Percentiles rank a stretch among this genome's conserved stretches.
These are phyloP conservation scores for Haliclona indistincta DNA, from an alignment of 37 sponge, comb jelly and placozoan genomes.

Conservation along the genomic window DNA sequence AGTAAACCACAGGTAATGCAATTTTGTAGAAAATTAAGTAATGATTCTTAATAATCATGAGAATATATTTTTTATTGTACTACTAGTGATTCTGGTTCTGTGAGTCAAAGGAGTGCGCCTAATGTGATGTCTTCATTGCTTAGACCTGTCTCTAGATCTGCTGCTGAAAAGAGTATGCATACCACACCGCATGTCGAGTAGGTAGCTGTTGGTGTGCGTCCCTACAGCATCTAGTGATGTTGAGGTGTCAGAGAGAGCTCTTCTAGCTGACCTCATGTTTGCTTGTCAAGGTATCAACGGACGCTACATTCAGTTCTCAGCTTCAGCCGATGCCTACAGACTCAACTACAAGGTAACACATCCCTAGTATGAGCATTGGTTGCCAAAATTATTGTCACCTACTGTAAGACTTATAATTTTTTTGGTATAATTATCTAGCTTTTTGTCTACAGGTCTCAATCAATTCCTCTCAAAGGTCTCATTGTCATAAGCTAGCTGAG, in stretches of 20 bases:
- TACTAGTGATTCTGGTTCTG: background rate
- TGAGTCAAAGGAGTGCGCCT: background rate
- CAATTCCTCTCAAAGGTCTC: slow-evolving; percentile 49
- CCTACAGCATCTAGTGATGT: background rate
- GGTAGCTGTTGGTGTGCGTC: too few species aligned
- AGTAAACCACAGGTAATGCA: too few species aligned
- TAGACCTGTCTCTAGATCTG: too few species aligned
- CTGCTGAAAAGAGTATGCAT: too few species aligned
- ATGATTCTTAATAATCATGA: too few species aligned
- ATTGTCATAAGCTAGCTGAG: slow-evolving; percentile 88
- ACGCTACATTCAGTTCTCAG: slow-evolving; percentile 65
- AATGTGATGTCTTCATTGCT: too few species aligned
- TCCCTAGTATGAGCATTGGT: too few species aligned
- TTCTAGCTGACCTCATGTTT: slow-evolving; percentile 90
- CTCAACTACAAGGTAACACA: slow-evolving; percentile 53
- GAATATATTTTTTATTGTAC: background rate
- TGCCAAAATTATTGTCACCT: background rate
- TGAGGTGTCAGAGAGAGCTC: slow-evolving; percentile 50
- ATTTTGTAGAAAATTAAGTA: too few species aligned
- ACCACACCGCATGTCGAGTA: too few species aligned
- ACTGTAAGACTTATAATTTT: background rate
- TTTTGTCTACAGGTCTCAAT: slow-evolving; percentile 48
- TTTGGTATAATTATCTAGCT: background rate
- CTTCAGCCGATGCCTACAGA: slow-evolving; percentile 56
- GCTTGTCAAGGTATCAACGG: slow-evolving; percentile 93